Base-by-base conservation (phyloP, 2,888 invertebrate genomes). In the Dolichopus griseipennis region DNA sequence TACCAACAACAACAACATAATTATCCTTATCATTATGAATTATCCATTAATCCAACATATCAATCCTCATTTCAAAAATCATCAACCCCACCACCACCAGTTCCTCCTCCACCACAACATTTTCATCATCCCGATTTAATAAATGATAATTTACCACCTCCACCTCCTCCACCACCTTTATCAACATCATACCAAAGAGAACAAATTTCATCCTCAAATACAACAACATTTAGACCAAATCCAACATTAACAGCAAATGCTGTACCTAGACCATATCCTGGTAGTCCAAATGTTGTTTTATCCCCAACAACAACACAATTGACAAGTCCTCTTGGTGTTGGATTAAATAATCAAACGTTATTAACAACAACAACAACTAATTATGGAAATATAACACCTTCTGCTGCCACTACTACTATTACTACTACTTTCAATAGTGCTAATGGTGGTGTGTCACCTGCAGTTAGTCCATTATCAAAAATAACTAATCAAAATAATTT, bases 201-300 rank as follows among this genome's bases (percentile, higher is more conserved):
- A n/a, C 52, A 63, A 63, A 63, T 63, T n/a, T 64, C 64, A 15
- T 65, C 37, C 43, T 65, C n/a, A n/a, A 74, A 72, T 69, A 72
- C 74, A 27, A 65, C 68, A 20, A 75, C 77, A 71, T 81, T 78
- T 72, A 76, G 80, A 72, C 75, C 80, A 76, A 81, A 81, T 74
- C 81, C 80, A 37, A 81, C 79, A 75, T 73, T 82, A 77, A 82
- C 81, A 72, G 82, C 81, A 71, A 82, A 81, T 72, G 77, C 81
- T 63, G 77, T 80, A 72, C 82, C 81, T 70, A 79, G 81, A 18
- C 81, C 81, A 67, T 82, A 82, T 71, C 81, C 78, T 63, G 80
- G 81, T 63, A 78, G 78, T 72, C 75, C 77, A 64, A 64, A 65
- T 37, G 18, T 52, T 52, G 74, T 73, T 18, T 70, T 71, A 10